Conservation (phyloP, 2,113 vertebrate genomes). For the Sorex fumeus region DNA sequence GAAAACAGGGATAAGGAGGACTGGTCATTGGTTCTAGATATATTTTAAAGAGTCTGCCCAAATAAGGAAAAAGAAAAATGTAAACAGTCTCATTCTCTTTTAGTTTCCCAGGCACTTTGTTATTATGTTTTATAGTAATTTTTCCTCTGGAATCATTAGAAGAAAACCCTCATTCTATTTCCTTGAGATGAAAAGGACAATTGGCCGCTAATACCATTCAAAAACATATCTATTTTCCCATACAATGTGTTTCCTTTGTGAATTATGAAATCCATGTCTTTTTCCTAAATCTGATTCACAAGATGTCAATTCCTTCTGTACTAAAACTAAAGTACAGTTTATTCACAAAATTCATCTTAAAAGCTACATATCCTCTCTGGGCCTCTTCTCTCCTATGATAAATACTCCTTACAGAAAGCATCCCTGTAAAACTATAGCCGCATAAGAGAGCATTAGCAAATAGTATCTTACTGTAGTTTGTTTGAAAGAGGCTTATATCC, state of each 20-base stretch:
- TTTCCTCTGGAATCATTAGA: neutral
- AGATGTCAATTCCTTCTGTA: neutral
- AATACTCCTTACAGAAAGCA: neutral
- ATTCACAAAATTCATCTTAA: neutral
- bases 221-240: neutral
- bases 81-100: neutral
- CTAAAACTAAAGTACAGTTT: neutral
- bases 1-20: no score
- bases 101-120: neutral
- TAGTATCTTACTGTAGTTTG: neutral
- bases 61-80: neutral
- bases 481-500: neutral
- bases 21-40: no score
- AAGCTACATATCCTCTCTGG: neutral
- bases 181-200: neutral
- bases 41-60: neutral
- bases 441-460: neutral
- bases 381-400: neutral
- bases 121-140: neutral
- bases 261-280: neutral
- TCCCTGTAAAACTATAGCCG: neutral
- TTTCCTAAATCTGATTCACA: neutral
- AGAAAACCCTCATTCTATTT: neutral
- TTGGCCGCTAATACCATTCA: neutral
- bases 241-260: neutral